phyloP scores from a whole-genome alignment of 2,797 vertebrate species.

The Enteromius paludinosus region DNA sequence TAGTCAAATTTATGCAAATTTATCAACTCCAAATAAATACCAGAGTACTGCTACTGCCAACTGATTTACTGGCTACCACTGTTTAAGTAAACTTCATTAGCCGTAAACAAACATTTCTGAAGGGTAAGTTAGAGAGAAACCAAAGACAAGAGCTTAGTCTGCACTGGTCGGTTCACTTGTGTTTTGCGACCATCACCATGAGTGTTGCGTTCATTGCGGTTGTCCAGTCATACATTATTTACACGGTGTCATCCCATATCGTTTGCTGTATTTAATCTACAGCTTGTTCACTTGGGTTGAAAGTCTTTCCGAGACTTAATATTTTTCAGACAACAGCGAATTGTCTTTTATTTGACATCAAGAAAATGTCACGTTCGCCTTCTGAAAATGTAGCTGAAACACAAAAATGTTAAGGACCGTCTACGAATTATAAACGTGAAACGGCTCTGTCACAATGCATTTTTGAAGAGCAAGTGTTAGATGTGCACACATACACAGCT shows the following conservation, averaged over 20 bases:
- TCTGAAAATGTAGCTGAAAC: not conserved
- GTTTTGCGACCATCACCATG: slow-evolving; percentile 53
- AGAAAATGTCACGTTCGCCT: not conserved
- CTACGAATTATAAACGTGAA: not conserved
- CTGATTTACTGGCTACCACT: not conserved
- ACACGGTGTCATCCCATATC: slow-evolving; percentile 77
- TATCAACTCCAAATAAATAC: not conserved
- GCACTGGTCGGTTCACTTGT: not conserved
- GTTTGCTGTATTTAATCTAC: slow-evolving; percentile 64
- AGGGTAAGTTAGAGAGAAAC: not conserved
- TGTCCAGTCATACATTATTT: slow-evolving; percentile 78
- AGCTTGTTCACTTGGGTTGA: slow-evolving; percentile 49
- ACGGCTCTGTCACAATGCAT: not conserved
- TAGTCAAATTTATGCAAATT: not conserved
- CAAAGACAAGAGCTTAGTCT: not conserved
- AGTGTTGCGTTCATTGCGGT: slow-evolving; percentile 70
- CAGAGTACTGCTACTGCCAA: not conserved
- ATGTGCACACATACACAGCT: not conserved
- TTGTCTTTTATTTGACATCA: not conserved
- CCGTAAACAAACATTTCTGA: not conserved
- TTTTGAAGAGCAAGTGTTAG: not conserved
- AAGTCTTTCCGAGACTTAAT: slow-evolving; percentile 26
- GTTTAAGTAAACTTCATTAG: not conserved
- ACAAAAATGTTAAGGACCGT: not conserved
- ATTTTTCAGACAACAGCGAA: not conserved